Percentiles rank a stretch among this genome's conserved stretches.
These are phyloP conservation scores for Battus philenor DNA, from an alignment of 1,140 invertebrate species.

Conservation along the genomic window DNA sequence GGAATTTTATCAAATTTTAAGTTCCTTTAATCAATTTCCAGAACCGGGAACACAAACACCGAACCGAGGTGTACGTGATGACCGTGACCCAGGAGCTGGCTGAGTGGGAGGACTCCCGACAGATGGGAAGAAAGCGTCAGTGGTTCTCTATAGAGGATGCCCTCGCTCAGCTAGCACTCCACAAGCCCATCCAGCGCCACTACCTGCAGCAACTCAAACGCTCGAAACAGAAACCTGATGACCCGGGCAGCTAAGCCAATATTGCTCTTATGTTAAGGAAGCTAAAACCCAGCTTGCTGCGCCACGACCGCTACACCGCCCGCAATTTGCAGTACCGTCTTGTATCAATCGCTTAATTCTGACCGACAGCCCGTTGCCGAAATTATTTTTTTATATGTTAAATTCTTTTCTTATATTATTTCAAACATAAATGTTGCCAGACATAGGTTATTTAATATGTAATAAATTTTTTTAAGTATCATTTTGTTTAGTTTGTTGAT, in stretches of 20 bases:
- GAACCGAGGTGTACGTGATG: slow-evolving; percentile 95
- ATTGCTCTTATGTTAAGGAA: slow-evolving; percentile 6
- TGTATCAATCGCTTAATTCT: background rate
- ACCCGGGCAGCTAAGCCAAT: slow-evolving; percentile 45
- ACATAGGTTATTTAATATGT: no score
- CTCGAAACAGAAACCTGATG: slow-evolving; percentile 72
- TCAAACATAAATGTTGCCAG: background rate
- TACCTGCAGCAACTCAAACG: slow-evolving; percentile 84
- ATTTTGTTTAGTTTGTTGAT: background rate
- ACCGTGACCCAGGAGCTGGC: slow-evolving; percentile 92
- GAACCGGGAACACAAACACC: slow-evolving; percentile 94
- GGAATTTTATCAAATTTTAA: no score
- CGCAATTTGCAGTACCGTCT: slow-evolving; percentile 13
- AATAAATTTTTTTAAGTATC: slow-evolving; percentile 1
- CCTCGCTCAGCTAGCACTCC: slow-evolving; percentile 87
- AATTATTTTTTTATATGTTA: background rate
- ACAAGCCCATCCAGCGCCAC: slow-evolving; percentile 93
- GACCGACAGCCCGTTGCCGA: no score
- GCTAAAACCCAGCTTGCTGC: slow-evolving; percentile 7
- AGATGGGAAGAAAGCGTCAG: slow-evolving; percentile 91
- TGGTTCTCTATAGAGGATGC: slow-evolving; percentile 95
- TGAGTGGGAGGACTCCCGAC: slow-evolving; percentile 95
- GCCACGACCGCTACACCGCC: background rate
- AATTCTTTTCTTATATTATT: background rate
- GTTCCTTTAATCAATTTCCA: no score